phyloP scores from a whole-genome alignment of 2,888 invertebrate species.

The Diadegma fenestrale region DNA sequence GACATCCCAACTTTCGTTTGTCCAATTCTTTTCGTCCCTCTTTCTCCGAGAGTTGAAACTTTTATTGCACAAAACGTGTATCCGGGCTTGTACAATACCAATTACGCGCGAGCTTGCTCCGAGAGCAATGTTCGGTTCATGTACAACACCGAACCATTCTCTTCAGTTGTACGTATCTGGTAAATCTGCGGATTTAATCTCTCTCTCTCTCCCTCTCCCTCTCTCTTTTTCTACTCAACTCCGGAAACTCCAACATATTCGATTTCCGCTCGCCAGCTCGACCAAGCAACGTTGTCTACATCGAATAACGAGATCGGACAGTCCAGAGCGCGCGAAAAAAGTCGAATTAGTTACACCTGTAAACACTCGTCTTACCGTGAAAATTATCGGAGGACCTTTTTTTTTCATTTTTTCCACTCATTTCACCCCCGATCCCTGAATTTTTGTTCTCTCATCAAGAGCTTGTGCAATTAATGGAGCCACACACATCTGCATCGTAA shows the following conservation, averaged over 20 bases:
- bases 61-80: slow-evolving; percentile 53
- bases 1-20: background rate
- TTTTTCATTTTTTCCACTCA: slow-evolving; percentile 13
- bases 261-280: slow-evolving; percentile 47
- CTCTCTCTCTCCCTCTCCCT: background rate
- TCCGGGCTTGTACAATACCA: slow-evolving; percentile 55
- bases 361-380: slow-evolving; percentile 23
- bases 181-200: slow-evolving; percentile 42
- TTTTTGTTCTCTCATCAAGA: background rate
- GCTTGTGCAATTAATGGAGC: background rate
- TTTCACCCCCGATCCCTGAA: no score
- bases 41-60: slow-evolving; percentile 32
- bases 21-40: slow-evolving; percentile 14
- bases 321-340: slow-evolving; percentile 32
- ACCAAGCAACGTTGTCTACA: slow-evolving; percentile 34
- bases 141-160: slow-evolving; percentile 50
- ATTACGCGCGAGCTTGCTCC: slow-evolving; percentile 52
- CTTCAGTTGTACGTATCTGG: slow-evolving; percentile 39
- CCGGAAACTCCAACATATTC: slow-evolving; percentile 52
- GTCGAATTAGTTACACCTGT: slow-evolving; percentile 42
- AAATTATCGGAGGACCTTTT: slow-evolving; percentile 23
- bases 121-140: slow-evolving; percentile 55
- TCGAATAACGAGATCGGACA: background rate
- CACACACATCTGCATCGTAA: background rate
- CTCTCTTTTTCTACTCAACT: slow-evolving; percentile 9